These are phyloP conservation scores for Eilema sororculum DNA, from an alignment of 2,888 invertebrate genomes.

Conservation along the genomic window DNA sequence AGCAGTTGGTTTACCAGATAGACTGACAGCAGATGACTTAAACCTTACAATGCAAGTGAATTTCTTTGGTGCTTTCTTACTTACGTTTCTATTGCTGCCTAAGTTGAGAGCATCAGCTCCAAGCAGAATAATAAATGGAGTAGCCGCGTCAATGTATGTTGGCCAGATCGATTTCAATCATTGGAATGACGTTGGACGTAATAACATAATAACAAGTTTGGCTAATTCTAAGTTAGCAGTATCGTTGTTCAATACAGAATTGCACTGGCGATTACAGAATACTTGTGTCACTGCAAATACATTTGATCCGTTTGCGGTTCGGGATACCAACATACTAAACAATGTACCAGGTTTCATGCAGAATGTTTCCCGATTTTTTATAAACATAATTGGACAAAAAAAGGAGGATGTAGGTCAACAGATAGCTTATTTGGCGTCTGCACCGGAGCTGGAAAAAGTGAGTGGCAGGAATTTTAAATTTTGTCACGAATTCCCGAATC, in stretches of 20 bases:
- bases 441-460: constrained; percentile 59
- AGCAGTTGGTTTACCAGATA: constrained; percentile 74
- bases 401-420: constrained; percentile 74
- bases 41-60: constrained; percentile 90
- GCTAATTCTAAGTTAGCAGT: constrained; percentile 88
- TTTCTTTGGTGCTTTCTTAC: constrained; percentile 90
- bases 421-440: constrained; percentile 71
- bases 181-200: constrained; percentile 72
- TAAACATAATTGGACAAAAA: constrained; percentile 68
- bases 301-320: constrained; percentile 84
- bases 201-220: constrained; percentile 60
- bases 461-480: constrained; percentile 75
- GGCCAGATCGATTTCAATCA: constrained; percentile 76
- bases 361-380: constrained; percentile 60
- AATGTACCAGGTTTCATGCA: constrained; percentile 59
- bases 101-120: constrained; percentile 84
- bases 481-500: constrained; percentile 67
- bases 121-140: constrained; percentile 89
- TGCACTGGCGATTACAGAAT: constrained; percentile 85
- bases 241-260: constrained; percentile 87
- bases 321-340: constrained; percentile 68
- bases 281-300: constrained; percentile 89
- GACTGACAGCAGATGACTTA: constrained; percentile 88
- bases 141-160: constrained; percentile 86
- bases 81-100: constrained; percentile 89